Conservation (phyloP, 2,888 invertebrate species). For the Trichopria drosophilae region DNA sequence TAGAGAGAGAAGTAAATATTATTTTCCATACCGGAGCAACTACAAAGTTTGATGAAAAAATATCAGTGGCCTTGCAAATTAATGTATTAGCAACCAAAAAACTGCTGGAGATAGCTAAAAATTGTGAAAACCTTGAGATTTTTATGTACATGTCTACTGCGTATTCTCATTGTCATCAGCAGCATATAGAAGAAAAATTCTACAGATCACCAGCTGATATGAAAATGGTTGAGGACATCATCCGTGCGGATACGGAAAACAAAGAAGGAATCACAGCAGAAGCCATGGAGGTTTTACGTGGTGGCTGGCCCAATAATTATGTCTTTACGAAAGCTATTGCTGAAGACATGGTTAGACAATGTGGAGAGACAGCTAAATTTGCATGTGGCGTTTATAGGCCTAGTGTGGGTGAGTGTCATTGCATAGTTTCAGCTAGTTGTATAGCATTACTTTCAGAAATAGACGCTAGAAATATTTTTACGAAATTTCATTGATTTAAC, state of each 20-base stretch:
- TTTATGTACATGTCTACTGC: conserved; percentile 46
- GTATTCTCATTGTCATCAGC: conserved; percentile 39
- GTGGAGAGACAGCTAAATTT: conserved; percentile 32
- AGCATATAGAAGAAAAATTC: conserved; percentile 42
- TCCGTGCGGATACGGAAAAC: conserved; percentile 35
- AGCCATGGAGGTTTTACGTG: conserved; percentile 29
- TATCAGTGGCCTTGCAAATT: conserved; percentile 29
- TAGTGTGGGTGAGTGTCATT: conserved; percentile 41
- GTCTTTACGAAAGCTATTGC: conserved; percentile 42
- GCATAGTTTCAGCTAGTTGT: no score
- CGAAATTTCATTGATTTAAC: no score
- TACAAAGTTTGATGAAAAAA: conserved; percentile 34
- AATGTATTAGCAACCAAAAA: conserved; percentile 43
- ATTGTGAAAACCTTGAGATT: conserved; percentile 36
- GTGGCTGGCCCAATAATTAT: conserved; percentile 41
- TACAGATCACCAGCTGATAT: conserved; percentile 41
- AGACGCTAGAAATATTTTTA: no score
- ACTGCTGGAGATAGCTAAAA: conserved; percentile 41
- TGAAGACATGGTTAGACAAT: conserved; percentile 42
- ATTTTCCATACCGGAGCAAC: conserved; percentile 44
- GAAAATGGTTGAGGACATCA: conserved; percentile 39
- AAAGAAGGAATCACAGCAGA: conserved; percentile 35
- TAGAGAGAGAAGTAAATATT: conserved; percentile 39
- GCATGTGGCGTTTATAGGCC: conserved; percentile 43
- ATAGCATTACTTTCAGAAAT: no score